Evolutionary conservation across 2,113 vertebrate genomes (phyloP).

Genomic region (Ophiodon elongatus): DNA sequence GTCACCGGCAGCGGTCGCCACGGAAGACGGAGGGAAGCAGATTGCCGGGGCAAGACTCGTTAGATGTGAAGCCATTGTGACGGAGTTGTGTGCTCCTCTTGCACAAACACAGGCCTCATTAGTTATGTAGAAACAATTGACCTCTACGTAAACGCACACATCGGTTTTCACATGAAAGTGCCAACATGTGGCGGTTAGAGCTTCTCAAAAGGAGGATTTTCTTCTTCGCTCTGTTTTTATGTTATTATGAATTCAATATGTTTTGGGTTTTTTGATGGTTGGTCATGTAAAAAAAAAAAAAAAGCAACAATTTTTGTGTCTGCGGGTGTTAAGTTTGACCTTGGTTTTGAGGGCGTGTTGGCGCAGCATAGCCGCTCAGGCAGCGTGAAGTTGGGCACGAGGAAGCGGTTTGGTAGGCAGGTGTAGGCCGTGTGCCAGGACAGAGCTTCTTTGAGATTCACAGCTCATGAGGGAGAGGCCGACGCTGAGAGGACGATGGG

Average conservation of each 20-base stretch:
- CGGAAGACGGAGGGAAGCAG: background rate
- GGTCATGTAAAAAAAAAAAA: no score
- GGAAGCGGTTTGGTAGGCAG: slow-evolving; percentile 21
- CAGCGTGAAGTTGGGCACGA: slow-evolving; percentile 5
- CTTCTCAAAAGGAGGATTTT: background rate
- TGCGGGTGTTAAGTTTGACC: background rate
- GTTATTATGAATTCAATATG: background rate
- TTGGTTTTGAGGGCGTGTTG: background rate
- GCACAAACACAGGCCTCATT: slow-evolving; percentile 30
- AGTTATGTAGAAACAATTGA: background rate
- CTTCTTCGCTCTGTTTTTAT: background rate
- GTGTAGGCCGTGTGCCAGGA: slow-evolving; percentile 32
- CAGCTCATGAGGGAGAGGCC: slow-evolving; percentile 35
- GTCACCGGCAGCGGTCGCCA: slow-evolving; percentile 39
- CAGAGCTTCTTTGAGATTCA: slow-evolving; percentile 48
- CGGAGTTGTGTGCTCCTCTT: slow-evolving; percentile 6
- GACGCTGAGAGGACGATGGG: background rate
- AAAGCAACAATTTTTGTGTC: no score
- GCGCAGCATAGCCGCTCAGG: background rate
- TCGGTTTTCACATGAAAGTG: background rate
- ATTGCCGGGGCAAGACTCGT: background rate
- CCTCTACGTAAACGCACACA: background rate
- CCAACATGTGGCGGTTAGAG: background rate
- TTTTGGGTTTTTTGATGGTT: no score
- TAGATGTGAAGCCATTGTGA: slow-evolving; percentile 30